Base-by-base conservation (phyloP, 2,888 invertebrate genomes). In the Eupithecia subumbrata region DNA sequence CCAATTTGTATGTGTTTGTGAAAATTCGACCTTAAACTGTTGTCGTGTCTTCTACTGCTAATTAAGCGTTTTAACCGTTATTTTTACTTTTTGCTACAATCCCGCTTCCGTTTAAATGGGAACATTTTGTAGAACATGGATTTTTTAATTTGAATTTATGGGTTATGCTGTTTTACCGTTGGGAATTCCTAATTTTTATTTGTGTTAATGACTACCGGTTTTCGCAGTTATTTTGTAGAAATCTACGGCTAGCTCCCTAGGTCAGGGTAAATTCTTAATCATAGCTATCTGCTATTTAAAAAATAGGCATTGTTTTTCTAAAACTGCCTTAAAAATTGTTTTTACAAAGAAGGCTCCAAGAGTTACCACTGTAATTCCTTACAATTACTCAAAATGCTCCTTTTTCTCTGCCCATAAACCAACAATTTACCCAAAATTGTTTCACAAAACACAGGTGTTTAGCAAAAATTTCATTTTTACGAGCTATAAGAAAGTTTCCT, bases 1-100 rank as follows among this genome's bases (percentile, higher is more conserved):
- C 90, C 93, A 93, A 93, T 94, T 94, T 93, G 90, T 89, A 89
- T 90, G 89, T 92, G 91, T 91, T 93, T 93, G 93, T 92, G 90
- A 90, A 90, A 89, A 90, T 90, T 89, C 87, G 83, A 89, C 89
- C 88, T 89, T 90, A 87, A 89, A 87, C 86, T 81, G 85, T 85
- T 87, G 85, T 87, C 86, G 84, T 87, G 87, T 88, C 85, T 85
- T 84, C 84, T 83, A 76, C 83, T 78, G 82, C 79, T 84, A 86
- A 85, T 87, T 84, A 84, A 84, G 78, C 84, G 80, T 85, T 84
- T 82, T 83, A 80, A 78, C 78, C 81, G 78, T 81, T 74, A 74
- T 80, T 79, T 80, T 77, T 71, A 67, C 40, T 16, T 67, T 64
- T 78, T 72, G 72, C 30, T 22, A 56, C 72, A 68, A 30, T 70